Conservation (phyloP, 2,113 vertebrate species). For the Nycticebus coucang region DNA sequence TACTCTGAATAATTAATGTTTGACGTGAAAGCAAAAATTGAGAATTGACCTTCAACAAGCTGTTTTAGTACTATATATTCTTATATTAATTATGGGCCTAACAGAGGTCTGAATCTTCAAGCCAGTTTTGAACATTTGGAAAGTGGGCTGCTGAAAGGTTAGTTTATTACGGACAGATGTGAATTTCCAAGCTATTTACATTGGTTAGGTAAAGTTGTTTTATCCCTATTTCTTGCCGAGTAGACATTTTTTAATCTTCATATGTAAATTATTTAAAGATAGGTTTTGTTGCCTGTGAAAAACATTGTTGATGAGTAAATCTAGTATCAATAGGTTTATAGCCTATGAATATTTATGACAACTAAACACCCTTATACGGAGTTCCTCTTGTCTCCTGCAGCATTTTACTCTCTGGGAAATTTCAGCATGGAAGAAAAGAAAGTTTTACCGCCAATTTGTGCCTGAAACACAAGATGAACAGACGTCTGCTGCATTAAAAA, state of each 20-base stretch:
- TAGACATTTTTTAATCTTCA: constrained; percentile 34
- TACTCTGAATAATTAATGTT: constrained; percentile 19
- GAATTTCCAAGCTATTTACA: constrained; percentile 50
- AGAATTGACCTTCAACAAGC: constrained; percentile 52
- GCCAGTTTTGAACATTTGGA: constrained; percentile 36
- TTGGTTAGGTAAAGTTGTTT: constrained; percentile 28
- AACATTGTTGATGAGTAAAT: constrained; percentile 57
- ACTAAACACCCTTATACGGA: constrained; percentile 23
- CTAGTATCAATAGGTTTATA: constrained; percentile 51
- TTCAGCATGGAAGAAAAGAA: constrained; percentile 59
- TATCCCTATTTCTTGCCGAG: constrained; percentile 55
- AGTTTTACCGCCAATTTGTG: constrained; percentile 62
- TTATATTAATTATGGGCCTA: not conserved
- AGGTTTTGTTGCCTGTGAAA: constrained; percentile 48
- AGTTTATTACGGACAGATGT: not conserved
- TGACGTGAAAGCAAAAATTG: not conserved
- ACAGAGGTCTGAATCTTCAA: not conserved
- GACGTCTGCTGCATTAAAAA: constrained; percentile 80
- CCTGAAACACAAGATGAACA: constrained; percentile 78
- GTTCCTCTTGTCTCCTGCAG: constrained; percentile 70
- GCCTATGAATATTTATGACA: constrained; percentile 66
- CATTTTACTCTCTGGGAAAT: constrained; percentile 66
- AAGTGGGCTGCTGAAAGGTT: constrained; percentile 36
- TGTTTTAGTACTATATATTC: not conserved
- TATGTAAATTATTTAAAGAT: constrained; percentile 48